Evolutionary conservation across 2,797 vertebrate species (phyloP).

Genomic region (Notoglanidium macrostoma): DNA sequence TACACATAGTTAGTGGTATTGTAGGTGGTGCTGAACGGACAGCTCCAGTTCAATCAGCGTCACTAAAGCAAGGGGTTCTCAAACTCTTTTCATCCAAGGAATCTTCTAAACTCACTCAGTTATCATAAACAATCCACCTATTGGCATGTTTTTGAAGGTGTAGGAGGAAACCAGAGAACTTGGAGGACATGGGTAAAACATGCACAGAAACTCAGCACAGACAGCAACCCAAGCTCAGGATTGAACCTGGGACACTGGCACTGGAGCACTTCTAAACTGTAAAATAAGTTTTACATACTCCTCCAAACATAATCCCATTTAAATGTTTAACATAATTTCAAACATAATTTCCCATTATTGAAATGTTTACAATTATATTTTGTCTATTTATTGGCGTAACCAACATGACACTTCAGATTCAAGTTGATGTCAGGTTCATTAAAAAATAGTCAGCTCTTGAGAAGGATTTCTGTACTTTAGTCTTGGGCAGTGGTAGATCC

Average conservation of each 20-base stretch:
- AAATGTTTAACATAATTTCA: background rate
- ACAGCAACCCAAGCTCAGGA: background rate
- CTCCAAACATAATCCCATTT: background rate
- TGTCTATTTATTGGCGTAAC: background rate
- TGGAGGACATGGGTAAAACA: background rate
- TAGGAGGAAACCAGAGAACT: background rate
- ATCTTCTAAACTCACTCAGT: background rate
- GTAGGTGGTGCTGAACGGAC: slow-evolving; percentile 60
- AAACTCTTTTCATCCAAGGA: background rate
- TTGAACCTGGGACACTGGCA: background rate
- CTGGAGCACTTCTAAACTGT: background rate
- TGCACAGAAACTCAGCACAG: background rate
- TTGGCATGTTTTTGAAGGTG: too few relatives aligned
- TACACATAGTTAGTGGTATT: background rate
- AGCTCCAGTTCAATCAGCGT: slow-evolving; percentile 37
- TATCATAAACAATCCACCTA: background rate
- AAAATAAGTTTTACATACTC: too few relatives aligned
- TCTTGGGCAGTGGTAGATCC: background rate
- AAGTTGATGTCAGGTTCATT: background rate
- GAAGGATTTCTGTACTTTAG: background rate
- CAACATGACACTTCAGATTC: background rate
- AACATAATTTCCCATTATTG: too few relatives aligned
- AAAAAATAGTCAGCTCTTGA: background rate
- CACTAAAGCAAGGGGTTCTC: background rate
- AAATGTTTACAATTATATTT: background rate